Percentiles rank a stretch among this genome's conserved stretches.
Evolutionary conservation across 2,113 vertebrate genomes (phyloP).

Genomic region (Lipophrys pholis): DNA sequence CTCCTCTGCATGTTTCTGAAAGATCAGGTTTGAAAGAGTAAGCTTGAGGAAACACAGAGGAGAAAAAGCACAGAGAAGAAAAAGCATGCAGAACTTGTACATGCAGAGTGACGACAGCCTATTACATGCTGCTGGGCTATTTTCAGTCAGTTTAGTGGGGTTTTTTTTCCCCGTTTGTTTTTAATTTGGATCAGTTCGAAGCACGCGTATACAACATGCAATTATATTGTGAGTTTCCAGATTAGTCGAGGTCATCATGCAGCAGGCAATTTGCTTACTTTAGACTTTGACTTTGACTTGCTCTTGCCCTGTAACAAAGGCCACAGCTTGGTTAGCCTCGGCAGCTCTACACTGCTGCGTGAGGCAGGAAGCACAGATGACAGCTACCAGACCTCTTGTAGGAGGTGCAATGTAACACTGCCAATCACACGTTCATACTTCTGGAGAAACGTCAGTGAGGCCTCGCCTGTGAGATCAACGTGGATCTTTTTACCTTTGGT

Average conservation of each 20-base stretch:
- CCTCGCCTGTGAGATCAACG: no score
- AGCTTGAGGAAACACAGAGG: neutral
- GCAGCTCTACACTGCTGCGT: neutral
- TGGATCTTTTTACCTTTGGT: conserved; percentile 71
- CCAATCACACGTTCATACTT: neutral
- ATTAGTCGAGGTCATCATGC: conserved; percentile 41
- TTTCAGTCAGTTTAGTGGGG: no score
- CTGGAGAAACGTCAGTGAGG: neutral
- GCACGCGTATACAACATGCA: neutral
- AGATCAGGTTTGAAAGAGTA: neutral
- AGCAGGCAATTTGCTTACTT: conserved; percentile 76
- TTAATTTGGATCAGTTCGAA: neutral
- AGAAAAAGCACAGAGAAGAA: neutral
- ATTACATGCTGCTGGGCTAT: conserved; percentile 38
- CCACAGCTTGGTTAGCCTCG: conserved; percentile 52
- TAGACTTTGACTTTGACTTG: conserved; percentile 82
- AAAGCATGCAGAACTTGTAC: neutral
- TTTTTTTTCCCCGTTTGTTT: neutral
- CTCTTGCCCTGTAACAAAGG: conserved; percentile 81
- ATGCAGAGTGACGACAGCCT: conserved; percentile 11
- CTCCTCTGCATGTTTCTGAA: conserved; percentile 69
- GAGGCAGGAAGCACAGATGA: neutral
- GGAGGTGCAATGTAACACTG: conserved; percentile 22
- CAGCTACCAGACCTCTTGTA: neutral
- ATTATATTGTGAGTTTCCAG: neutral